These are phyloP conservation scores for Patagioenas fasciata DNA, from an alignment of 2,113 vertebrate genomes.

Conservation along the genomic window DNA sequence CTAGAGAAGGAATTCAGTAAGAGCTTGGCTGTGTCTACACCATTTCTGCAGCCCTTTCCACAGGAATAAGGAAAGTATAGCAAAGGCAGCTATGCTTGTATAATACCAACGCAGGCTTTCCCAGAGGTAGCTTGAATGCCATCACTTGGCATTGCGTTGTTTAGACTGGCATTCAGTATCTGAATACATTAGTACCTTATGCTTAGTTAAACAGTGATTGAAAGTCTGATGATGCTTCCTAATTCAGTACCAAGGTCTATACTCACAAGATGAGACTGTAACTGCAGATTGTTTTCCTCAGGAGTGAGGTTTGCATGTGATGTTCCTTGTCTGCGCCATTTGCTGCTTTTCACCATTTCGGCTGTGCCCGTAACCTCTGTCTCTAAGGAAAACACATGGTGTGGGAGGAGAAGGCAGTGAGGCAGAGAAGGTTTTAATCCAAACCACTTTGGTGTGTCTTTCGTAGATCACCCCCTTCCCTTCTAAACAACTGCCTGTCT, in stretches of 20 bases:
- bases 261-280: neutral
- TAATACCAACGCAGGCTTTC: neutral
- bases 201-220: conserved; percentile 52
- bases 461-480: neutral
- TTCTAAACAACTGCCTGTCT: neutral
- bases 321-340: neutral
- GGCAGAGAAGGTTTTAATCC: neutral
- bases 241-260: neutral
- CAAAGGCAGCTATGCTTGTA: neutral
- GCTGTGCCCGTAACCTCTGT: neutral
- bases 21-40: neutral
- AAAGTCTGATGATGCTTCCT: conserved; percentile 40
- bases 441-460: neutral
- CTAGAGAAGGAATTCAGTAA: neutral
- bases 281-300: neutral
- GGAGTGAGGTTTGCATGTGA: neutral
- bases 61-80: neutral
- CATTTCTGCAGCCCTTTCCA: neutral
- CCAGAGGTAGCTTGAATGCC: neutral
- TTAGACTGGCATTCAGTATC: conserved; percentile 39
- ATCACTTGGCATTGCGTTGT: neutral
- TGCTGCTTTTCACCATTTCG: neutral
- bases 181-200: conserved; percentile 31
- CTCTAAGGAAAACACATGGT: neutral
- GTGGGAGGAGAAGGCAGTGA: neutral